Evolutionary conservation across 2,113 vertebrate species (phyloP), one percentile per base, ranked within the genome.

Genomic region (Hippocampus mohnikei): DNA sequence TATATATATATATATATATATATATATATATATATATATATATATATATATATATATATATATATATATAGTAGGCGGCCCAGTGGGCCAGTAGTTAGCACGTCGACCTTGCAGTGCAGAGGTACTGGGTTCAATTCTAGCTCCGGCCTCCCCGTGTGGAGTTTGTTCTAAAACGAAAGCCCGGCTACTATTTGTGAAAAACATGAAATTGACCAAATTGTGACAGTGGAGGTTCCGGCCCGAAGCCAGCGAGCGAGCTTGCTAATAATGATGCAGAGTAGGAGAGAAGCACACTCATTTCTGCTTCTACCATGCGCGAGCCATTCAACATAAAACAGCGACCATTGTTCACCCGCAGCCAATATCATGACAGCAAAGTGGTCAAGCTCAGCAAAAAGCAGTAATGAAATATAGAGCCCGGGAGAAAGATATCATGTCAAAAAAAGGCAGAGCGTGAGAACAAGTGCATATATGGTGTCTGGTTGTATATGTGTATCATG

Each of bases 221-320:
- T 13, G 42, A 44, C 13, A 15, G 11, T 12, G 2, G 42, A 13
- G 42, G 11, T 44, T 44, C 42, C 42, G 42, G 42, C 2, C 11
- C 3, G 42, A 13, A 12, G 42, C 42, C 33, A 37, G 33, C 42
- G 42, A 48, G 16, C 71, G 70, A 77, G 67, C 29, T 61, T 41
- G 72, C 2, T 2, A 44, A 80, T 76, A 80, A 80, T 82, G 60
- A 80, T 65, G 70, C 70, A 53, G 70, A 81, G 75, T 78, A 69
- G 75, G 73, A 48, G 70, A 71, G 65, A 73, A 58, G 70, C 72
- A 69, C 33, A 11, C 67, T 72, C 68, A 16, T 80, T 73, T 81
- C 59, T 77, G 66, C 71, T 77, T 75, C 71, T 2, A 53, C 67
- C 64, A 76, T 69, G 64, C 56, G 42, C 53, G 70, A 64, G 70